Conservation (phyloP, 2,797 vertebrate genomes). For the Numenius phaeopus region DNA sequence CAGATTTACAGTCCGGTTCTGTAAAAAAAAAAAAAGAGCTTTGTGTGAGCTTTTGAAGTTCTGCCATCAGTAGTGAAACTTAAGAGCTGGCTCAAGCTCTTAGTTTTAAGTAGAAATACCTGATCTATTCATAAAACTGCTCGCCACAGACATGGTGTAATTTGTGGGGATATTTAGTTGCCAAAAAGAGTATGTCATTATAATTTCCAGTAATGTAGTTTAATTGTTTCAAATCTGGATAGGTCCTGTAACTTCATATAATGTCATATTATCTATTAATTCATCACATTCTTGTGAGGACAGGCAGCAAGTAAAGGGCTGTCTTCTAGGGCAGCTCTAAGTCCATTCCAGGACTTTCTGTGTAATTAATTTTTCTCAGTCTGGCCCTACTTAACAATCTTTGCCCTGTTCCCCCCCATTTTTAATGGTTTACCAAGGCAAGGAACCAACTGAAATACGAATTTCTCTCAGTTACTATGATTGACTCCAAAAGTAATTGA, state of each 20-base stretch:
- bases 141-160: neutral
- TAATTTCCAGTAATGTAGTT: neutral
- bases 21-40: neutral
- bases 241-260: neutral
- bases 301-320: neutral
- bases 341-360: neutral
- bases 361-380: neutral
- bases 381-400: neutral
- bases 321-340: neutral
- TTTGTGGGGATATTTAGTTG: neutral
- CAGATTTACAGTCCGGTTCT: neutral
- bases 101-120: slow-evolving; percentile 28
- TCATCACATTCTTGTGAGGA: neutral
- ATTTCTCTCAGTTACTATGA: neutral
- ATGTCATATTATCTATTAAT: neutral
- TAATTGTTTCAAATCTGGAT: neutral
- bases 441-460: neutral
- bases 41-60: neutral
- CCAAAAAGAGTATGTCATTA: neutral
- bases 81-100: neutral
- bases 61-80: neutral
- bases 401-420: neutral
- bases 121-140: slow-evolving; percentile 4
- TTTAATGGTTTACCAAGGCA: neutral
- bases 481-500: neutral